These are phyloP conservation scores for Neocrepidodera transversa DNA, from an alignment of 2,888 invertebrate species.

Conservation along the genomic window DNA sequence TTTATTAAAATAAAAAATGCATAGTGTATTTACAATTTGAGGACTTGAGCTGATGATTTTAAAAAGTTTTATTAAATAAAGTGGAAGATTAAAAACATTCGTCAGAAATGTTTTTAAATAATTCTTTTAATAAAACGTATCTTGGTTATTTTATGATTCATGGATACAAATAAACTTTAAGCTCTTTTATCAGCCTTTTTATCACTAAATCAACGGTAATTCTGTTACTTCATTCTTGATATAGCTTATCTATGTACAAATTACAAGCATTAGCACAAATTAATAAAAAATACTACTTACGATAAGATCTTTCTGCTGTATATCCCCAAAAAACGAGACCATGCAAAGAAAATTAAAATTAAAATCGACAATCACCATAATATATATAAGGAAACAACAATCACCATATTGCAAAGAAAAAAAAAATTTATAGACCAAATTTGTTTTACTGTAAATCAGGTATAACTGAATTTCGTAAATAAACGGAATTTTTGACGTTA, in stretches of 20 bases:
- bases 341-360: slow-evolving; percentile 57
- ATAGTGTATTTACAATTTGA: no score
- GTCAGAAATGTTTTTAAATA: no score
- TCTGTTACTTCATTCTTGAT: neutral
- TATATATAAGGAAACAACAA: slow-evolving; percentile 19
- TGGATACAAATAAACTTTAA: no score
- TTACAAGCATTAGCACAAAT: slow-evolving; percentile 28
- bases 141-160: no score
- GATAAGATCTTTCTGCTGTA: slow-evolving; percentile 61
- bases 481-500: no score
- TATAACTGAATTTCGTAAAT: neutral
- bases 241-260: slow-evolving; percentile 1
- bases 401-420: slow-evolving; percentile 1
- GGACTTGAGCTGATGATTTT: no score
- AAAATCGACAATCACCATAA: slow-evolving; percentile 42
- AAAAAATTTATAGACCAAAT: neutral
- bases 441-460: neutral
- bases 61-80: no score
- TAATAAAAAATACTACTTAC: slow-evolving; percentile 55
- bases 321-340: slow-evolving; percentile 51
- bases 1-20: no score
- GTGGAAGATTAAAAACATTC: no score
- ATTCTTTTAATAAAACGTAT: no score
- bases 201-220: slow-evolving; percentile 1
- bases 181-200: neutral